phyloP scores from a whole-genome alignment of 2,888 invertebrate species.

The Drosophila kanekoi region DNA sequence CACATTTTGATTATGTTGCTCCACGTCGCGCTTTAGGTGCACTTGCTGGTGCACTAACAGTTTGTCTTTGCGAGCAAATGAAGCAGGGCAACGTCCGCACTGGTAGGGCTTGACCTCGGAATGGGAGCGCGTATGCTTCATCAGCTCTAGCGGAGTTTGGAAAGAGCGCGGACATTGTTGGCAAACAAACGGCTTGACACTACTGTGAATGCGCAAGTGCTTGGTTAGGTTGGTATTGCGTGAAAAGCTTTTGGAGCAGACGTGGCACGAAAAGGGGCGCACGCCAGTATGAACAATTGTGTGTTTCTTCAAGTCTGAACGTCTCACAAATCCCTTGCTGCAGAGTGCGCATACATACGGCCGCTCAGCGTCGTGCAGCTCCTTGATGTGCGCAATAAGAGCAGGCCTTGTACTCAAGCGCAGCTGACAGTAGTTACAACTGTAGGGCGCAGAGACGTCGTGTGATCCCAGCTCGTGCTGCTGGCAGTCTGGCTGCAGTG shows the following conservation, averaged over 20 bases:
- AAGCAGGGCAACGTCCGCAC: constrained; percentile 88
- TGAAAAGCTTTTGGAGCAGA: constrained; percentile 91
- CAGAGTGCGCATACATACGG: constrained; percentile 90
- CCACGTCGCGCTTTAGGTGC: constrained; percentile 84
- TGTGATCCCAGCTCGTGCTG: constrained; percentile 88
- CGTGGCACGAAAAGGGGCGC: constrained; percentile 90
- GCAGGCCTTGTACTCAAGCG: constrained; percentile 75
- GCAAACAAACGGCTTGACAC: constrained; percentile 90
- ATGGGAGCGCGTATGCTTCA: constrained; percentile 89
- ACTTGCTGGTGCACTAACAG: constrained; percentile 88
- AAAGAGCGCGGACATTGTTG: constrained; percentile 90
- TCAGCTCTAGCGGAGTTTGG: constrained; percentile 89
- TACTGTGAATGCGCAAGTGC: constrained; percentile 90
- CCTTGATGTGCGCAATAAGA: constrained; percentile 88
- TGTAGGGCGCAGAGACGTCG: constrained; percentile 85
- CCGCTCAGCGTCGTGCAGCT: constrained; percentile 89
- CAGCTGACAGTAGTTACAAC: constrained; percentile 82
- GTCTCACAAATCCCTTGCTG: constrained; percentile 89
- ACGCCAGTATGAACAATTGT: constrained; percentile 92
- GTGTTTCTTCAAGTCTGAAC: constrained; percentile 90
- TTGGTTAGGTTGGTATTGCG: constrained; percentile 92
- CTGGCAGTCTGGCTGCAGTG: constrained; percentile 88
- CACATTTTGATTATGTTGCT: constrained; percentile 59
- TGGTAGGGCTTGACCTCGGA: constrained; percentile 88
- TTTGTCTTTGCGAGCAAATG: constrained; percentile 90